Base-by-base conservation (phyloP, 2,797 vertebrate genomes). In the Ara ararauna region DNA sequence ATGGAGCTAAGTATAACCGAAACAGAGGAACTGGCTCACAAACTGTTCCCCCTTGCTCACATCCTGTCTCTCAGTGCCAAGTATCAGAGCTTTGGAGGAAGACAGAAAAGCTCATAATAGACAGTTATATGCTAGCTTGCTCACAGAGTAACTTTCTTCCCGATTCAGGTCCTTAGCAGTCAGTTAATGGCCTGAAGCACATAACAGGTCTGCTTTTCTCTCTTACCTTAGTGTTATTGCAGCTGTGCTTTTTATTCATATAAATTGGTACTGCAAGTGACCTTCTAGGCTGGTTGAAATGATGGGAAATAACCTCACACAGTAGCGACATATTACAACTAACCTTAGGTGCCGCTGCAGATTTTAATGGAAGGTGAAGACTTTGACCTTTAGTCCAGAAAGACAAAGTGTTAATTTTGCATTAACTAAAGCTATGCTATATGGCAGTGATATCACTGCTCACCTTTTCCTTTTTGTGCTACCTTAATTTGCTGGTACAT, bases 1-100 rank as follows among this genome's bases (percentile, higher is more conserved):
- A 88, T 40, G 1, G 77, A 92, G 92, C 89, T 90, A 94, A 94
- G 93, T 94, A 91, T 92, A 95, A 91, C 83, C 7, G 30, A 76
- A 91, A 85, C 53, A 91, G 86, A 93, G 91, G 95, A 95, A 84
- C 93, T 92, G 92, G 85, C 87, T 89, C 89, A 72, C 79, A 72
- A 44, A 42, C 84, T 11, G 12, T 83, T 74, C 73, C 66, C 85
- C 79, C 14, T 3, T 5, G 32, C 79, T 92, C 94, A 91, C 66
- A 96, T 96, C 94, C 92, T 80, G 89, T 85, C 77, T 85, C 82
- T 92, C 9, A 1, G 79, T 79, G 88, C 77, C 88, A 91, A 86
- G 47, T 88, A 89, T 80, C 92, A 81, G 82, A 87, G 89, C 80
- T 89, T 93, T 51, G 67, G 76, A 93, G 89, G 79, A 93, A 92